Conservation (phyloP, 92 coral and sea anemone genomes). For the Montipora capitata region DNA sequence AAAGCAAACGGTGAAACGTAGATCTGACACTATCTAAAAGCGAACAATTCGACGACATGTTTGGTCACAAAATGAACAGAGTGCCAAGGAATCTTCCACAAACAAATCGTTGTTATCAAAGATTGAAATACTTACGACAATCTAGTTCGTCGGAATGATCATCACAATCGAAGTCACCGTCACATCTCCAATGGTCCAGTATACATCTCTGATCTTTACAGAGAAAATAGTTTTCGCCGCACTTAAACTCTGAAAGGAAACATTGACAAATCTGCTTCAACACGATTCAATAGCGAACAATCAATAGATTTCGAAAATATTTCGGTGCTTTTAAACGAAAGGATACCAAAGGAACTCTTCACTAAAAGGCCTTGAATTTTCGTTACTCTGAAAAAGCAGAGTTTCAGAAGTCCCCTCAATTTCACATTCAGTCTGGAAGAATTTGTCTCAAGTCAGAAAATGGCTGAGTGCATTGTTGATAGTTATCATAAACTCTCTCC, state of each 20-base stretch:
- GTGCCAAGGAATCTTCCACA: too few species aligned
- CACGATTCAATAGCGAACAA: neutral
- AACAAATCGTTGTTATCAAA: slow-evolving; percentile 7
- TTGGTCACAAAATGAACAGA: slow-evolving; percentile 2
- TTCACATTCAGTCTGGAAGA: too few species aligned
- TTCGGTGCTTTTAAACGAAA: neutral
- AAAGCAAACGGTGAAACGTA: too few species aligned
- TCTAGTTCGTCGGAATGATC: slow-evolving; percentile 87
- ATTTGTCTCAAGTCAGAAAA: neutral
- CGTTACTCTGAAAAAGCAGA: neutral
- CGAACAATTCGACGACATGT: neutral
- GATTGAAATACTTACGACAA: slow-evolving; percentile 85
- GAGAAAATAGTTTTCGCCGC: slow-evolving; percentile 64
- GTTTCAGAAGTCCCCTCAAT: too few species aligned
- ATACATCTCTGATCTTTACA: slow-evolving; percentile 79
- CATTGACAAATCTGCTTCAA: neutral
- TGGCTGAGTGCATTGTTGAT: neutral
- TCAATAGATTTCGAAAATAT: neutral
- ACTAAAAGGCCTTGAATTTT: neutral
- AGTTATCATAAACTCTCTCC: neutral
- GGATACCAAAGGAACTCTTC: neutral
- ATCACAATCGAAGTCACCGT: slow-evolving; percentile 85
- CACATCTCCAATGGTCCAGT: slow-evolving; percentile 87
- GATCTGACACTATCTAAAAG: neutral
- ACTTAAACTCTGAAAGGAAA: slow-evolving; percentile 65